A percentile compares a stretch with the other conserved stretches of the same genome.
phyloP scores from a whole-genome alignment of 1,140 invertebrate species.

The Orchestia grillus region DNA sequence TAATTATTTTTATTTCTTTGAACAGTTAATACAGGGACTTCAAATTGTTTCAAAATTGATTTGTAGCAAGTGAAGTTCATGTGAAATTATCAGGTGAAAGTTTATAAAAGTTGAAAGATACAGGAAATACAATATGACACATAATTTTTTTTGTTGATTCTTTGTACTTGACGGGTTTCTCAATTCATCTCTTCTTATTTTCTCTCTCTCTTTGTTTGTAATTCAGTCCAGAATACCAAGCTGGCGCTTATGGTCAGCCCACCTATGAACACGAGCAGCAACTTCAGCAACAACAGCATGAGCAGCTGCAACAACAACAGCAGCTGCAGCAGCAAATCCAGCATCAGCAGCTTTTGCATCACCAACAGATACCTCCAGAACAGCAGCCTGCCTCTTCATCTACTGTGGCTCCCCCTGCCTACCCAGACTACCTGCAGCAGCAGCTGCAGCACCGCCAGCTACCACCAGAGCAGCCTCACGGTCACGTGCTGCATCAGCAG shows the following conservation, averaged over 20 bases:
- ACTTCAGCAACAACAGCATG: conserved; percentile 66
- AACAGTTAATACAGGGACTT: no score
- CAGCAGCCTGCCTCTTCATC: conserved; percentile 5
- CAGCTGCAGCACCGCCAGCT: conserved; percentile 64
- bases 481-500: conserved; percentile 67
- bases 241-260: conserved; percentile 58
- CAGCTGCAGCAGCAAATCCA: conserved; percentile 66
- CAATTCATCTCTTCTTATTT: background rate
- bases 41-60: no score
- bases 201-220: background rate
- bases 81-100: no score
- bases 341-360: conserved; percentile 62
- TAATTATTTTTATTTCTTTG: no score
- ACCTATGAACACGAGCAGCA: conserved; percentile 69
- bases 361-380: conserved; percentile 50
- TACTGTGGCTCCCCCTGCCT: background rate
- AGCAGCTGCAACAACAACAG: conserved; percentile 69
- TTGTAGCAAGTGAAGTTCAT: no score
- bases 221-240: conserved; percentile 64
- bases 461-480: conserved; percentile 68
- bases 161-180: background rate
- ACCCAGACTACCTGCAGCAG: conserved; percentile 58
- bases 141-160: no score
- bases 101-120: no score
- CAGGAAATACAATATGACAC: no score